Evolutionary conservation across 37 sponge, comb jelly and placozoan species (phyloP), one percentile per base, ranked within the genome.

Genomic region (Halichondria panicea): DNA sequence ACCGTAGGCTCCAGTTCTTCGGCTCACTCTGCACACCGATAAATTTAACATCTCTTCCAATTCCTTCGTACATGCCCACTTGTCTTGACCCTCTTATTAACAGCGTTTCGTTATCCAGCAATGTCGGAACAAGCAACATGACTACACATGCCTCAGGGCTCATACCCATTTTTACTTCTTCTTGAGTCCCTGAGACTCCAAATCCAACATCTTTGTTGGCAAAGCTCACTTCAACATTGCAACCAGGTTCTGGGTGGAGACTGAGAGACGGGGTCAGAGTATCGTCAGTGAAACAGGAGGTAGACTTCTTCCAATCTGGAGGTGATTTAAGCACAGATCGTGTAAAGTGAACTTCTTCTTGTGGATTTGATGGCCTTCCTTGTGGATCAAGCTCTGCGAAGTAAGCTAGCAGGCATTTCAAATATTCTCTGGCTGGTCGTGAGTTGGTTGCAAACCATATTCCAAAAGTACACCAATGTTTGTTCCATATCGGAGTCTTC

Each of bases 191-290:
- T 3, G 71, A 70, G 8, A 70, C 54, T 8, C 71, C 71, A 70
- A 70, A 70, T 4, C 71, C 54, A 4, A 48, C 35, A 50, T 70
- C 71, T 28, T 70, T 70, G 54, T 70, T 70, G 18, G 71, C 71
- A 70, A 70, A 70, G 35, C 18, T 30, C 9, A 70, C 71, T 32
- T 70, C 71, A 3, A 48, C 35, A 48, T 28, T 27, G 52, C 33
- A 24, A 5, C 9, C 33, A 5, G 71, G 54, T 25, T 52, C 71
- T 5, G 71, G 71, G 2, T 70, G 34, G 8, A 70, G 54, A 46
- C 9, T 52, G 32, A 2, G 1, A 2, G 71, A 70, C 32, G 71
- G 52, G 3, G 54, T 70, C 3, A 70, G 7, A 31, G 1, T 5
- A 1, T 5, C 36, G 2, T 48, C 19, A 6, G 12, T 7, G n/a